Conservation (phyloP, 2,113 vertebrate species). For the Emydura subglobosa region DNA sequence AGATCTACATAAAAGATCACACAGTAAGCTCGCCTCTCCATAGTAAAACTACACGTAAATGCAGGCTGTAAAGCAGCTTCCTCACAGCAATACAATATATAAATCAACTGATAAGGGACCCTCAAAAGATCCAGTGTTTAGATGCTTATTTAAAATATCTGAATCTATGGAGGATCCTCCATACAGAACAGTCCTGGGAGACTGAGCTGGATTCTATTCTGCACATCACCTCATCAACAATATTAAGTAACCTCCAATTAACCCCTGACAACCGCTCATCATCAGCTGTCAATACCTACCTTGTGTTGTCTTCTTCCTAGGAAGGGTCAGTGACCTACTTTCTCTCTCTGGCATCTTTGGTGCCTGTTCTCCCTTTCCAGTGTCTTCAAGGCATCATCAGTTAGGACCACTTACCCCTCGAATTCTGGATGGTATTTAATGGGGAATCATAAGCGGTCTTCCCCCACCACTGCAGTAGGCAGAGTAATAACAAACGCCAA, state of each 20-base stretch:
- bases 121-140: constrained; percentile 7
- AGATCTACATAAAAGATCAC: neutral
- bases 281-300: neutral
- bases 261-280: neutral
- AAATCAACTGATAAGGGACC: neutral
- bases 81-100: neutral
- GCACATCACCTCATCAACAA: neutral
- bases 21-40: neutral
- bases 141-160: neutral
- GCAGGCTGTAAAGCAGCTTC: neutral
- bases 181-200: neutral
- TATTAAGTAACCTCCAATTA: constrained; percentile 28
- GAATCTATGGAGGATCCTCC: neutral
- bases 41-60: neutral
- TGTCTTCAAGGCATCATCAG: constrained; percentile 16
- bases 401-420: neutral
- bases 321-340: constrained; percentile 27
- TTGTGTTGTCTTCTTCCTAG: constrained; percentile 50
- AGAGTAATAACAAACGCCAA: neutral
- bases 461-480: neutral
- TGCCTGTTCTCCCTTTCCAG: constrained; percentile 26
- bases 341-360: constrained; percentile 18
- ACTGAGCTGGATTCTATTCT: neutral
- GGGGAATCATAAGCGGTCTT: neutral
- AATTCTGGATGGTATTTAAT: neutral